A percentile compares a stretch with the other conserved stretches of the same genome.
Evolutionary conservation across 2,797 vertebrate genomes (phyloP).

Genomic region (Syndactyla subalaris): DNA sequence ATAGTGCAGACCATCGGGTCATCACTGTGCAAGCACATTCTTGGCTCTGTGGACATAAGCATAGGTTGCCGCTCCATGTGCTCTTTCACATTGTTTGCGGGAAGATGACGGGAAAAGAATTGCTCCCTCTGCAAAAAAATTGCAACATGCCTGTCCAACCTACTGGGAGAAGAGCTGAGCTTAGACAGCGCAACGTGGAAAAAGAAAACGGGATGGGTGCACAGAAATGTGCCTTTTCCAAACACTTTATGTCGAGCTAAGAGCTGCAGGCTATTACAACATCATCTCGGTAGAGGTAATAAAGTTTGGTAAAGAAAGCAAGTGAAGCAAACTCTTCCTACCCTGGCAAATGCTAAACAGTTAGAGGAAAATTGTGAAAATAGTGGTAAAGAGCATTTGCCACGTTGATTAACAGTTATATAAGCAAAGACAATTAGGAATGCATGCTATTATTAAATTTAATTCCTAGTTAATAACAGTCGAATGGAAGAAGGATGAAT

Average conservation of each 20-base stretch:
- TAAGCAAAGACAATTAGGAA: neutral
- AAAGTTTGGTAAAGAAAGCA: constrained; percentile 11
- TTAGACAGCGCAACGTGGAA: neutral
- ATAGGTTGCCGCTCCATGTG: neutral
- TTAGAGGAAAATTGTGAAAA: neutral
- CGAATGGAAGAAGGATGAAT: neutral
- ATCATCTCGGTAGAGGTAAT: neutral
- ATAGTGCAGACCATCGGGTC: neutral
- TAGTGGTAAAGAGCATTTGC: neutral
- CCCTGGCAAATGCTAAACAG: neutral
- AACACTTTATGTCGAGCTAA: neutral
- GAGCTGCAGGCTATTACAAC: neutral
- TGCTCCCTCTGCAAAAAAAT: constrained; percentile 37
- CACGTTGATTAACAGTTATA: neutral
- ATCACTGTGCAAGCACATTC: neutral
- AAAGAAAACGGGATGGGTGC: neutral
- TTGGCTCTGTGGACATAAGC: neutral
- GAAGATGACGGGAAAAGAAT: neutral
- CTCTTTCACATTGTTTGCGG: neutral
- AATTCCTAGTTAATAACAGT: neutral
- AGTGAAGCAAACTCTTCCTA: neutral
- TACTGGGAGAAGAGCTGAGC: neutral
- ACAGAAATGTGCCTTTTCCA: neutral
- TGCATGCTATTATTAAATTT: neutral
- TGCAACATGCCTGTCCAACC: neutral